Base-by-base conservation (phyloP, 1,140 invertebrate genomes). In the Rhyzopertha dominica region DNA sequence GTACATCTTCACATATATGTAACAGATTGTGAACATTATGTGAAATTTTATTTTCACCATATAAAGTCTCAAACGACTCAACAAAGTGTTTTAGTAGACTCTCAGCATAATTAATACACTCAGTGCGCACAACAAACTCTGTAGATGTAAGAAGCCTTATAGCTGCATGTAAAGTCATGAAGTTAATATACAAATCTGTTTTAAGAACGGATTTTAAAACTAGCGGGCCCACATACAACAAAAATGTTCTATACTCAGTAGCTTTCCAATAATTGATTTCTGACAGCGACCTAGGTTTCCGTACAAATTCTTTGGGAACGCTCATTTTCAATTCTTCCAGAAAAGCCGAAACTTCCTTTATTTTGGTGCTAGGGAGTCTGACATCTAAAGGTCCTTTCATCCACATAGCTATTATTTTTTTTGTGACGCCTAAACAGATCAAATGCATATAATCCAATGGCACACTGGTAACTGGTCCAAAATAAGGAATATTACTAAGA, bases 241-340 rank as follows among this genome's bases (percentile, higher is more conserved):
- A 48, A 38, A 66, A 61, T 19, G 49, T 47, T n/a, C 53, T 43
- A 18, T 57, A 56, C 48, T 69, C 62, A 5, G 63, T 60, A 2
- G 58, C 60, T 53, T 67, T 67, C 51, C 51, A 68, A n/a, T 46
- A 39, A 16, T 53, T 48, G 9, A 57, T 37, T 34, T 53, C 48
- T 12, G 43, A 39, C 17, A 66, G 47, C 16, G 16, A 7, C 40
- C 61, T 37, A 14, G 55, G 56, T 47, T 53, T 53, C 39, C 63
- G 26, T 5, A 31, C 17, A 43, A 51, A 51, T 47, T 51, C 43
- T 17, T 12, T 12, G 3, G 47, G 32, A 40, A n/a, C n/a, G n/a
- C n/a, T n/a, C n/a, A n/a, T n/a, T n/a, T n/a, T n/a, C n/a, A n/a
- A n/a, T n/a, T n/a, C n/a, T n/a, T n/a, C n/a, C n/a, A n/a, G n/a